Percentiles rank a stretch among this genome's conserved stretches.
Evolutionary conservation across 1,140 invertebrate genomes (phyloP).

Genomic region (Bombus waltoni): DNA sequence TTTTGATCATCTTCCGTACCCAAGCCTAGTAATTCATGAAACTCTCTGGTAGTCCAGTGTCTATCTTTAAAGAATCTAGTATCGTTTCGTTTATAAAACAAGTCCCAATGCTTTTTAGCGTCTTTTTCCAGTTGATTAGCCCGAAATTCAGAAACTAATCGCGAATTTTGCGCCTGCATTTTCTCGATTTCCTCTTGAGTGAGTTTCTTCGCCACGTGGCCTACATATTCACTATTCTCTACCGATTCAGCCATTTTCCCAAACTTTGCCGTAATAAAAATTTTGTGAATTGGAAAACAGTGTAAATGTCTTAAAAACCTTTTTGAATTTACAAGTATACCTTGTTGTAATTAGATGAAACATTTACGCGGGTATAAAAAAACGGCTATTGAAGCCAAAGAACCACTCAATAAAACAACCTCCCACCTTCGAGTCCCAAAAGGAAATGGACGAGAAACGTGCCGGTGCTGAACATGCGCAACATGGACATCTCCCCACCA

Average conservation of each 20-base stretch:
- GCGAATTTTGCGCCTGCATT: constrained; percentile 87
- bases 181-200: constrained; percentile 84
- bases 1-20: constrained; percentile 77
- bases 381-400: background rate
- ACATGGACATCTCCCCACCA: background rate
- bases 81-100: constrained; percentile 98
- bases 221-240: constrained; percentile 46
- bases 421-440: constrained; percentile 38
- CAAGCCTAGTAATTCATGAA: constrained; percentile 88
- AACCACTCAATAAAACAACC: background rate
- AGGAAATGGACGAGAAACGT: constrained; percentile 67
- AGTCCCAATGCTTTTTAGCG: constrained; percentile 97
- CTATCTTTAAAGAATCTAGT: constrained; percentile 97
- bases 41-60: constrained; percentile 98
- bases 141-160: constrained; percentile 90
- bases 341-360: background rate
- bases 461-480: background rate
- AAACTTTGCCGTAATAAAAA: background rate
- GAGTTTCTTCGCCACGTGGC: constrained; percentile 84
- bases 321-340: background rate
- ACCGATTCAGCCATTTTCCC: constrained; percentile 54
- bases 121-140: constrained; percentile 92
- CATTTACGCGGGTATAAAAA: background rate
- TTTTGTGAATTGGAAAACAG: background rate
- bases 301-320: background rate